Evolutionary conservation across 2,888 invertebrate genomes (phyloP).

Genomic region (Hydrotaea diabolus): DNA sequence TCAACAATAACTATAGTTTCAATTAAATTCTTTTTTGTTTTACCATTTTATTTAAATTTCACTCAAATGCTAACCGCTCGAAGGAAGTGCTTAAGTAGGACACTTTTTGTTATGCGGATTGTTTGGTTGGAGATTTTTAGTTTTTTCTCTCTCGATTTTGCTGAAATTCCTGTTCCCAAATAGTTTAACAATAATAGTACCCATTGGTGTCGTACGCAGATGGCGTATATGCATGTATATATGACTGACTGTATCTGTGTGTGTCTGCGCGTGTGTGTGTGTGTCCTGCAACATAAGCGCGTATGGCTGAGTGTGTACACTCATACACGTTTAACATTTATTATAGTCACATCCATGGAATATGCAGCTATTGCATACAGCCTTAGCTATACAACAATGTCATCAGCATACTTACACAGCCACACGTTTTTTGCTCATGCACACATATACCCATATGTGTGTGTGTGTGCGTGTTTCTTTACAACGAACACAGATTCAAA

Average conservation of each 20-base stretch:
- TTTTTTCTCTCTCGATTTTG: background rate
- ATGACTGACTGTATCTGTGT: too few species aligned
- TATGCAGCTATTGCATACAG: slow-evolving; percentile 23
- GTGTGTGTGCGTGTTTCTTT: background rate
- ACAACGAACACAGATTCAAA: slow-evolving; percentile 11
- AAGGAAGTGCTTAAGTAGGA: slow-evolving; percentile 10
- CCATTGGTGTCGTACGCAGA: slow-evolving; percentile 63
- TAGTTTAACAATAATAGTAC: slow-evolving; percentile 61
- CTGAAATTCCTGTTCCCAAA: slow-evolving; percentile 38
- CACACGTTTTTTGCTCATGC: background rate
- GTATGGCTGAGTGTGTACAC: slow-evolving; percentile 7
- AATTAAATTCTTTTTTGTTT: slow-evolving; percentile 24
- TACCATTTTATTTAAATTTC: slow-evolving; percentile 27
- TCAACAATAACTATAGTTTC: background rate
- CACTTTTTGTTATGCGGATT: slow-evolving; percentile 1
- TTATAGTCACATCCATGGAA: slow-evolving; percentile 31
- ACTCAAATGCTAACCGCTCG: background rate
- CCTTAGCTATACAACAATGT: background rate
- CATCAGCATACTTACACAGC: slow-evolving; percentile 16
- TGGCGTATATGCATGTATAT: slow-evolving; percentile 27
- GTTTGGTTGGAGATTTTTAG: too few species aligned
- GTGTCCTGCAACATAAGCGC: background rate
- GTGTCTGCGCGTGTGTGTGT: background rate
- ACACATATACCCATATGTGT: background rate
- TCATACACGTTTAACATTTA: slow-evolving; percentile 29